Evolutionary conservation across 2,888 invertebrate genomes (phyloP), one percentile per base, ranked within the genome.

Genomic region (Chymomyza amoena): DNA sequence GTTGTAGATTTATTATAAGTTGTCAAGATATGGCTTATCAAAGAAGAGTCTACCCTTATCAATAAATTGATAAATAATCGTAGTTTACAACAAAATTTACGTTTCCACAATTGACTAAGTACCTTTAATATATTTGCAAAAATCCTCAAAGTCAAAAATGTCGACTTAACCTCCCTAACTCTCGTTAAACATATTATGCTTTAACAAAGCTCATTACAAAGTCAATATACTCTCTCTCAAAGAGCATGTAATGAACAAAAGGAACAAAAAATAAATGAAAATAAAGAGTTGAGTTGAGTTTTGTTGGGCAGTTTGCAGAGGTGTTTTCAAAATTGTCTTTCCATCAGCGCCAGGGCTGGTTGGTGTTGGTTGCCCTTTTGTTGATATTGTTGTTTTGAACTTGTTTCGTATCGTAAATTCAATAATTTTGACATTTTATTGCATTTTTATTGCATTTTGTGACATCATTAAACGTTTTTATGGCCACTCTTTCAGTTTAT

Each of bases 371-470:
- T 36, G 56, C 54, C 56, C 15, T 65, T 39, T 36, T 56, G 59
- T 50, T 70, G 66, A 71, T 80, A 72, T 74, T 61, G 66, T 66
- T 52, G 61, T 61, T 81, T 75, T 85, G 86, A 84, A 84, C 84
- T 84, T 87, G 84, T 84, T 86, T 86, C 88, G 88, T 84, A 83
- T 84, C 85, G 85, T 88, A 85, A 87, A 88, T 85, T 85, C 88
- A 85, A 85, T 85, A 85, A 88, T 86, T 85, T 85, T 87, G 88
- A 85, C 85, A 86, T 85, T 85, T 85, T 85, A 85, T 88, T 86
- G 88, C 85, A 80, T 88, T 85, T 85, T 88, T 85, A 85, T 88
- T 88, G 80, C 85, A 77, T 80, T 72, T 86, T 85, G 85, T 85
- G 88, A 88, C 88, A 85, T 88, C 85, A 88, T 85, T 85, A 85